These are phyloP conservation scores for Cheilosia urbana DNA, from an alignment of 2,888 invertebrate genomes.

Conservation along the genomic window DNA sequence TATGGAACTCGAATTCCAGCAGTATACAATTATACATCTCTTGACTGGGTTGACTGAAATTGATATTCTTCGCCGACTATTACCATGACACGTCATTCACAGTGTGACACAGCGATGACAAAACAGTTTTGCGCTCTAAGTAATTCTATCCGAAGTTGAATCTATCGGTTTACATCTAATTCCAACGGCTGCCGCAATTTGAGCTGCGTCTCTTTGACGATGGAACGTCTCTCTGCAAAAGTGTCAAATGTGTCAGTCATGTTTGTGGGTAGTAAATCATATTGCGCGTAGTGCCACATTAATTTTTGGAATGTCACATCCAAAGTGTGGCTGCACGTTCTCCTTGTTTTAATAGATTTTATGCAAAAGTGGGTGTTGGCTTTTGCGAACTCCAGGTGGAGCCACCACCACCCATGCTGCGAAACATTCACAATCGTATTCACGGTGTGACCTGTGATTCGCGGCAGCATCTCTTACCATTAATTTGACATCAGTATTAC, in stretches of 20 bases:
- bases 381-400: slow-evolving; percentile 8
- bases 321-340: neutral
- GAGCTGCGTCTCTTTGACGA: slow-evolving; percentile 6
- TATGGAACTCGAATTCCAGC: neutral
- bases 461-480: neutral
- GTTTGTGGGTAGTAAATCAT: slow-evolving; percentile 34
- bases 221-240: slow-evolving; percentile 27
- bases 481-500: slow-evolving; percentile 45
- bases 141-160: slow-evolving; percentile 58
- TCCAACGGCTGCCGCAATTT: slow-evolving; percentile 19
- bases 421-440: slow-evolving; percentile 52
- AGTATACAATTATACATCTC: no score
- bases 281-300: slow-evolving; percentile 33
- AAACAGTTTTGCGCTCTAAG: slow-evolving; percentile 35
- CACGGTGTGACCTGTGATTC: slow-evolving; percentile 49
- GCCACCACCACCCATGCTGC: neutral
- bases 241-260: slow-evolving; percentile 54
- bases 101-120: slow-evolving; percentile 50
- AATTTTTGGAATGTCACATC: slow-evolving; percentile 42
- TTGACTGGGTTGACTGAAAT: neutral
- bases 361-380: neutral
- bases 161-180: slow-evolving; percentile 13
- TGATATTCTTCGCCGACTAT: slow-evolving; percentile 14
- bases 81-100: neutral
- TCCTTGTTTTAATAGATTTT: neutral